A percentile compares a stretch with the other conserved stretches of the same genome.
These are phyloP conservation scores for Chaetogeoica ovagalla DNA, from an alignment of 2,888 invertebrate species.

Conservation along the genomic window DNA sequence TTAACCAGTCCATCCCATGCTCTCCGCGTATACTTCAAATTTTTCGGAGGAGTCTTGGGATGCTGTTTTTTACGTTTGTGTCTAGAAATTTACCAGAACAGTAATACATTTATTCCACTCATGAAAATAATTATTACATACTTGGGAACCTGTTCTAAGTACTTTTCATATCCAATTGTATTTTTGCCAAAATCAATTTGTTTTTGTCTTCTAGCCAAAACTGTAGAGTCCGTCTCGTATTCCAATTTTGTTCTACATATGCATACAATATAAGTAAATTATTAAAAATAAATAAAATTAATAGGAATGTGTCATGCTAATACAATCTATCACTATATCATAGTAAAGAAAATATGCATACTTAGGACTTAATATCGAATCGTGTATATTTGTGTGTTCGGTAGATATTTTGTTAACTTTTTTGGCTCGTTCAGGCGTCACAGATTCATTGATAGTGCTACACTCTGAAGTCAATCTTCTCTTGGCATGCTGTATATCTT, in stretches of 20 bases:
- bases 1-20: constrained; percentile 90
- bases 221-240: constrained; percentile 71
- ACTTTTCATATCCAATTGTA: constrained; percentile 82
- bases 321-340: neutral
- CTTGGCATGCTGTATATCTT: constrained; percentile 22
- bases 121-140: constrained; percentile 58
- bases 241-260: constrained; percentile 37
- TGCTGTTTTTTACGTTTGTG: constrained; percentile 70
- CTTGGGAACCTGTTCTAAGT: constrained; percentile 70
- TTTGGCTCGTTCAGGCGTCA: constrained; percentile 28
- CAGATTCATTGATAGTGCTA: neutral
- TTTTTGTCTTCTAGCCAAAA: constrained; percentile 81
- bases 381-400: constrained; percentile 35
- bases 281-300: neutral
- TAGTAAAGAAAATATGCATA: neutral
- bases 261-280: neutral
- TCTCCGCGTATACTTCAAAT: constrained; percentile 82
- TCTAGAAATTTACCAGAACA: constrained; percentile 54
- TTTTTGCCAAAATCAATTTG: constrained; percentile 95
- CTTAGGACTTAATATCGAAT: constrained; percentile 22
- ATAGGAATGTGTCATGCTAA: neutral
- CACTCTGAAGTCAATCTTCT: constrained; percentile 38
- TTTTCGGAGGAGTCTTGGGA: constrained; percentile 89
- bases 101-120: neutral
- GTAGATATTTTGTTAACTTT: constrained; percentile 23